These are phyloP conservation scores for Neodiprion fabricii DNA, from an alignment of 1,140 invertebrate species.

Conservation along the genomic window DNA sequence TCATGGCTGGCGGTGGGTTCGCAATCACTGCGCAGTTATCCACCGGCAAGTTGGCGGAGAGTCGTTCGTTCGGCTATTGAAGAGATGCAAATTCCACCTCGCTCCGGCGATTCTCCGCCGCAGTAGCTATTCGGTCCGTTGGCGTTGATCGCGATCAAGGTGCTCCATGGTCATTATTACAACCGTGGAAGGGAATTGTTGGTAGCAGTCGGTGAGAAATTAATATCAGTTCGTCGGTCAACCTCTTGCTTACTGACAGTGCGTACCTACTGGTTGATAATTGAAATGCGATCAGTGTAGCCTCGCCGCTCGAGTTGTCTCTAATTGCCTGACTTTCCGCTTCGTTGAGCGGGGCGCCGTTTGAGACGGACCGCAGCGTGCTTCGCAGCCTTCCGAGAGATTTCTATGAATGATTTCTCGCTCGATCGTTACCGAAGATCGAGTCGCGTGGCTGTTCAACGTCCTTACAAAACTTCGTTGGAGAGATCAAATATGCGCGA, in stretches of 20 bases:
- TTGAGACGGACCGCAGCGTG: not conserved
- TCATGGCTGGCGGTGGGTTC: not conserved
- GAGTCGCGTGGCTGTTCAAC: not conserved
- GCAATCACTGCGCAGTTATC: constrained; percentile 3
- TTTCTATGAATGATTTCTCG: not conserved
- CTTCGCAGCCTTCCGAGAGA: not conserved
- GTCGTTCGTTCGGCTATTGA: not conserved
- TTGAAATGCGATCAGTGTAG: not conserved
- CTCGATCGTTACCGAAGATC: not conserved
- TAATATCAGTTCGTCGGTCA: not conserved
- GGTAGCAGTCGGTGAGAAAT: not conserved
- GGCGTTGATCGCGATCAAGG: no score
- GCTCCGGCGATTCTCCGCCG: no score
- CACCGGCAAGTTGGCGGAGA: not conserved
- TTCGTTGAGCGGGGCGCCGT: not conserved
- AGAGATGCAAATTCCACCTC: not conserved
- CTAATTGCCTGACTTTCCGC: not conserved
- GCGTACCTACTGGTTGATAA: not conserved
- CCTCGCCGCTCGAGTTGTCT: not conserved
- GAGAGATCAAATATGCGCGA: no score
- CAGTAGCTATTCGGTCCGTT: no score
- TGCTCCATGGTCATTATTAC: no score
- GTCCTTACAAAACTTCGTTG: not conserved
- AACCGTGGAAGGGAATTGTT: no score
- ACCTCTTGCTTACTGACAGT: not conserved